These are phyloP conservation scores for Adrianichthys oophorus DNA, from an alignment of 2,797 vertebrate genomes.

Conservation along the genomic window DNA sequence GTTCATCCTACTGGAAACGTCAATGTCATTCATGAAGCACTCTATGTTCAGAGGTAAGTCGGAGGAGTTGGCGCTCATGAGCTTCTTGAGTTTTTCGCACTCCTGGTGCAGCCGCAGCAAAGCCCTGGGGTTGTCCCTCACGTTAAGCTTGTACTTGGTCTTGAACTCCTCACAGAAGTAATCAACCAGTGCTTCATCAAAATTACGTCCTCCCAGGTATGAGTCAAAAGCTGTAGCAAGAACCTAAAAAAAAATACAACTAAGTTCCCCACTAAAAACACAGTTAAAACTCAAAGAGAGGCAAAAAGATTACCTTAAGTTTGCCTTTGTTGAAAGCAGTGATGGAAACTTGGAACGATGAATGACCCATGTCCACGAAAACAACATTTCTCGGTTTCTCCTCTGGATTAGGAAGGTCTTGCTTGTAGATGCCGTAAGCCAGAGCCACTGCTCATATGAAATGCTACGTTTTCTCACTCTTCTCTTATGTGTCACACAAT, in stretches of 20 bases:
- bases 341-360: conserved; percentile 93
- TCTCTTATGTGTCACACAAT: neutral
- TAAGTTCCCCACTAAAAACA: conserved; percentile 8
- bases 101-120: conserved; percentile 92
- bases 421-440: conserved; percentile 98
- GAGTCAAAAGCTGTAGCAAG: conserved; percentile 90
- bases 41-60: conserved; percentile 96
- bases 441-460: conserved; percentile 83
- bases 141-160: conserved; percentile 92
- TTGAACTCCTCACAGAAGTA: conserved; percentile 96
- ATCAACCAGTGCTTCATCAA: conserved; percentile 89
- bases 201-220: conserved; percentile 89
- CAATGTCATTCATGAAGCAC: conserved; percentile 98
- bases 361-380: conserved; percentile 97
- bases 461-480: neutral
- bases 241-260: conserved; percentile 74
- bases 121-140: conserved; percentile 90
- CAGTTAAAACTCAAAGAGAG: neutral
- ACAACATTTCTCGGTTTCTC: conserved; percentile 95
- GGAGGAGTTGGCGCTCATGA: conserved; percentile 97
- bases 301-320: conserved; percentile 83
- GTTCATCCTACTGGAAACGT: conserved; percentile 94
- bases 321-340: conserved; percentile 97
- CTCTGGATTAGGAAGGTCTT: conserved; percentile 92
- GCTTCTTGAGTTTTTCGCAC: conserved; percentile 95